phyloP scores from a whole-genome alignment of 1,140 invertebrate species.

The Pomacea maculata region DNA sequence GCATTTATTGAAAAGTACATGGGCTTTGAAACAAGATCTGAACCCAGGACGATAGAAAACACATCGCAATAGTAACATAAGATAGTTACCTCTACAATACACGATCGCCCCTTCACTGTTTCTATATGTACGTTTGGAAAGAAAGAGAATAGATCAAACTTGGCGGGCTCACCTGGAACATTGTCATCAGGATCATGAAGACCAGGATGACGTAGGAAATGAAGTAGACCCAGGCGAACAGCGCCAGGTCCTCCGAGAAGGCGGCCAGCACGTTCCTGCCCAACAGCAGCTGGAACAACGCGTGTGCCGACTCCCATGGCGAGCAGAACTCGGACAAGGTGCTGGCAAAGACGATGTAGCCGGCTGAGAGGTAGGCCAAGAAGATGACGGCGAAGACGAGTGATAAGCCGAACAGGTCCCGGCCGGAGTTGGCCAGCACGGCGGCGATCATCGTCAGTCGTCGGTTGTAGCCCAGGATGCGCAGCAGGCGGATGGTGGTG shows the following conservation, averaged over 20 bases:
- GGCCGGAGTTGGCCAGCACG: constrained; percentile 28
- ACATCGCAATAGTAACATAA: no score
- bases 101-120: no score
- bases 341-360: constrained; percentile 46
- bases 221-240: constrained; percentile 36
- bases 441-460: constrained; percentile 37
- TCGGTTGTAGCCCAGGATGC: constrained; percentile 55
- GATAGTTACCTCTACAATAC: no score
- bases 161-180: constrained; percentile 28
- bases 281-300: constrained; percentile 42
- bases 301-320: constrained; percentile 37
- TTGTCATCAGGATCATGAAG: constrained; percentile 38
- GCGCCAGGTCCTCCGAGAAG: constrained; percentile 25
- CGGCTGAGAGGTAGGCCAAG: constrained; percentile 46
- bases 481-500: constrained; percentile 41
- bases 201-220: constrained; percentile 37
- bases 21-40: no score
- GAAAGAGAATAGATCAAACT: no score
- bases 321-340: constrained; percentile 43
- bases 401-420: constrained; percentile 46
- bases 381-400: constrained; percentile 53
- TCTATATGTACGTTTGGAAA: no score
- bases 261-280: constrained; percentile 38
- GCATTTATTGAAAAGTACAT: no score
- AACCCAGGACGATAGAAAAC: no score